Percentiles rank a stretch among this genome's conserved stretches.
These are phyloP conservation scores for Strigamia transsilvanica DNA, from an alignment of 2,888 invertebrate species.

Conservation along the genomic window DNA sequence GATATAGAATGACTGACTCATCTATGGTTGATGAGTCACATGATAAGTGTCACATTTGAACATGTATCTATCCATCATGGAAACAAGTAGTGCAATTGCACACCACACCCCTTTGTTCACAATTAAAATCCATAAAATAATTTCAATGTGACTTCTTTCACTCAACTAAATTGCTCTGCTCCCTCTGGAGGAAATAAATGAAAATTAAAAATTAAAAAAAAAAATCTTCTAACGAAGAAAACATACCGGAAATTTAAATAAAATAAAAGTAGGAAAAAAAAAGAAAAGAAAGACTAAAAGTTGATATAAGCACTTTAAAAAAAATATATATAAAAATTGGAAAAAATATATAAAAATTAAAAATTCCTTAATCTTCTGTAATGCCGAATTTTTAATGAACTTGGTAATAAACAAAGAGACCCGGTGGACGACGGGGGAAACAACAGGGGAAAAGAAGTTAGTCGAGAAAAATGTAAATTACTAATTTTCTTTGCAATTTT, in stretches of 20 bases:
- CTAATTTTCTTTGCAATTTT: constrained; percentile 30
- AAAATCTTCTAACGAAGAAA: constrained; percentile 11
- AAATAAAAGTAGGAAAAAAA: neutral
- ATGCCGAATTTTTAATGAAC: constrained; percentile 28
- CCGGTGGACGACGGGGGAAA: constrained; percentile 43
- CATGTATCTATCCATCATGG: constrained; percentile 14
- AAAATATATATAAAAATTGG: neutral
- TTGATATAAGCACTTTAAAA: neutral
- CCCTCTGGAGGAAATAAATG: constrained; percentile 30
- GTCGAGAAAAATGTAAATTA: constrained; percentile 30
- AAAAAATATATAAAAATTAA: constrained; percentile 10
- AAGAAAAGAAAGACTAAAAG: neutral
- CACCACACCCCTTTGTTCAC: constrained; percentile 19
- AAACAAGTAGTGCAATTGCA: constrained; percentile 1
- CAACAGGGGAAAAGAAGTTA: constrained; percentile 26
- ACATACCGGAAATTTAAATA: constrained; percentile 21
- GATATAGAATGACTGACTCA: constrained; percentile 14
- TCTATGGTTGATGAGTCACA: constrained; percentile 10
- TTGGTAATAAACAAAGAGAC: constrained; percentile 36
- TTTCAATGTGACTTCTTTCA: constrained; percentile 26
- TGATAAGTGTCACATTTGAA: constrained; percentile 12
- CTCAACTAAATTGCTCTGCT: constrained; percentile 16
- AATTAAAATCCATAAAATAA: constrained; percentile 26
- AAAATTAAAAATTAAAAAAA: constrained; percentile 3
- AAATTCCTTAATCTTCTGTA: constrained; percentile 31